Conservation (phyloP, 2,888 invertebrate genomes). For the Lepidonotus clava region DNA sequence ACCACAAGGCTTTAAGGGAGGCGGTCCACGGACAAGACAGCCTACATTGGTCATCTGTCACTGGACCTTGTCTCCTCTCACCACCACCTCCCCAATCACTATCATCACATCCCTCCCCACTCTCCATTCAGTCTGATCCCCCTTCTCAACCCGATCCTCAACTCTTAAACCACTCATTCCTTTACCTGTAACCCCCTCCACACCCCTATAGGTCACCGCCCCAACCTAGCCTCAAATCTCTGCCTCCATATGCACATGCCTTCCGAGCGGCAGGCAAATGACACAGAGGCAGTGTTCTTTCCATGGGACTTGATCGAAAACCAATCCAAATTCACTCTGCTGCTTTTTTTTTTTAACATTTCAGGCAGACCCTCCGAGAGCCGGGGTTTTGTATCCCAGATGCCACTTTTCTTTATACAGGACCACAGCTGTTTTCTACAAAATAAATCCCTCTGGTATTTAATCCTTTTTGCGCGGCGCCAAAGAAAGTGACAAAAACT, state of each 20-base stretch:
- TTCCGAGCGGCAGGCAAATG: neutral
- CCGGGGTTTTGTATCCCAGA: slow-evolving; percentile 4
- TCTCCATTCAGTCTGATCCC: neutral
- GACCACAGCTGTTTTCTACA: slow-evolving; percentile 42
- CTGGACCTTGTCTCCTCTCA: neutral
- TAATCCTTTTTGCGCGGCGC: neutral
- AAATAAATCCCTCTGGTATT: slow-evolving; percentile 46
- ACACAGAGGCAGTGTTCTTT: neutral
- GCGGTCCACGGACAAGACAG: neutral
- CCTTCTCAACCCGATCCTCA: neutral
- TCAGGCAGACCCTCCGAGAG: too few relatives aligned
- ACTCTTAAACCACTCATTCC: neutral
- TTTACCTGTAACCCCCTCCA: neutral
- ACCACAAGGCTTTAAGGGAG: slow-evolving; percentile 9
- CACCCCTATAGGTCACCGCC: too few relatives aligned
- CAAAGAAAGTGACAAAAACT: slow-evolving; percentile 10
- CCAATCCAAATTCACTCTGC: slow-evolving; percentile 16
- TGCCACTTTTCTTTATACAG: slow-evolving; percentile 33
- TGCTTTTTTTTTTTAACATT: neutral
- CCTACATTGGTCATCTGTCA: slow-evolving; percentile 37
- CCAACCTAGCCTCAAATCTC: neutral
- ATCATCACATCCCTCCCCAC: neutral
- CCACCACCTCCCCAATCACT: neutral
- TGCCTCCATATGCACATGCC: slow-evolving; percentile 3
- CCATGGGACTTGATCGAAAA: neutral